Conservation (phyloP, 64 coral and sea anemone genomes). For the Pachyseris speciosa region DNA sequence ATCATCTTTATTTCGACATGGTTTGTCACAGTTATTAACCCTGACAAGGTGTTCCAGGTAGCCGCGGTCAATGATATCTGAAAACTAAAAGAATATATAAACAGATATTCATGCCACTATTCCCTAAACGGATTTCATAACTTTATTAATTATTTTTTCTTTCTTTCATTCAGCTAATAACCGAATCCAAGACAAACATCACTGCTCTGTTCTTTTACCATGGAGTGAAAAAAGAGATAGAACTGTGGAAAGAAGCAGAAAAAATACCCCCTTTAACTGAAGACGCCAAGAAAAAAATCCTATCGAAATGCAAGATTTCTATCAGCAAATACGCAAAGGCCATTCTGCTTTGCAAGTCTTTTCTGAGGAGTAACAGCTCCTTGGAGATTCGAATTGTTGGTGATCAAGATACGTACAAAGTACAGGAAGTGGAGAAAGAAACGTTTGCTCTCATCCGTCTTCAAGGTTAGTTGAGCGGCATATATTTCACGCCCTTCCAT, state of each 20-base stretch:
- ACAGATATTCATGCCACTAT: too few relatives aligned
- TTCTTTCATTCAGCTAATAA: constrained; percentile 4
- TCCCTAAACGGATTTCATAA: too few relatives aligned
- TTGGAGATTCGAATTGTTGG: constrained; percentile 80
- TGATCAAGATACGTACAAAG: constrained; percentile 37
- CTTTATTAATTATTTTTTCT: not conserved
- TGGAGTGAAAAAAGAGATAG: constrained; percentile 68
- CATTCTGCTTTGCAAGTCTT: constrained; percentile 69
- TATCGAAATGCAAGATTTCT: constrained; percentile 53
- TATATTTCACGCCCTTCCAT: too few relatives aligned
- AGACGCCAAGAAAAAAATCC: constrained; percentile 29
- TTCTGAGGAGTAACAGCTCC: constrained; percentile 67
- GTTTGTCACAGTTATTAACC: too few relatives aligned
- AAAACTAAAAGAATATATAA: too few relatives aligned
- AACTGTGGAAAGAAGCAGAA: constrained; percentile 53
- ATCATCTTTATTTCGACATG: too few relatives aligned
- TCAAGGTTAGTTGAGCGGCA: constrained; percentile 13
- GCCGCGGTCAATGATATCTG: too few relatives aligned
- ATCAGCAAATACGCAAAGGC: constrained; percentile 79
- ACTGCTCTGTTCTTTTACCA: constrained; percentile 82
- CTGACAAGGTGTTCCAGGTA: too few relatives aligned
- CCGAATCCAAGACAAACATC: constrained; percentile 44
- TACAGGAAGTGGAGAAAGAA: constrained; percentile 51
- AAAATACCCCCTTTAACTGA: not conserved
- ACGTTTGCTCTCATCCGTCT: constrained; percentile 74